phyloP scores from a whole-genome alignment of 2,113 vertebrate species.

The Carollia perspicillata region DNA sequence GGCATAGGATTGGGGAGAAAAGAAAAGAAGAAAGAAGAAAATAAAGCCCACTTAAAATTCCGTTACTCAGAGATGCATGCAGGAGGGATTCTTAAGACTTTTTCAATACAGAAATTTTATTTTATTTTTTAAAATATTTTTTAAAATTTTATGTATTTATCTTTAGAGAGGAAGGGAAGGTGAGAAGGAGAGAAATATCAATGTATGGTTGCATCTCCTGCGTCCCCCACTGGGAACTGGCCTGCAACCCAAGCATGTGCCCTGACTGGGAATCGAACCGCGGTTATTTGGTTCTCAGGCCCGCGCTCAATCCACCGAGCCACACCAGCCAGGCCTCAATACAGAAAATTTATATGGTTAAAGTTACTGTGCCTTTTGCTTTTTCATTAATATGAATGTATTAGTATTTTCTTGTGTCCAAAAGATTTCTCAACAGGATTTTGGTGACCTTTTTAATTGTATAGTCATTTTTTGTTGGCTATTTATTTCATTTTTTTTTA shows the following conservation, averaged over 20 bases:
- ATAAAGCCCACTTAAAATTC: background rate
- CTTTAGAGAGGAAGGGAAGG: too few species aligned
- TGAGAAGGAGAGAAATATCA: too few species aligned
- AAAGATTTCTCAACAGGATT: conserved; percentile 13
- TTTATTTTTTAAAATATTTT: too few species aligned
- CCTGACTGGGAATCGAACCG: too few species aligned
- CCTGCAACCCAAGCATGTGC: too few species aligned
- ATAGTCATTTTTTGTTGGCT: background rate
- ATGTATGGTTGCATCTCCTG: too few species aligned
- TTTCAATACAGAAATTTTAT: background rate
- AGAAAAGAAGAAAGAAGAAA: background rate
- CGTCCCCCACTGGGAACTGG: too few species aligned
- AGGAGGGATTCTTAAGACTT: background rate
- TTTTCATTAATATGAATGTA: background rate
- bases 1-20: background rate
- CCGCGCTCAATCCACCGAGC: too few species aligned
- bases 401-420: background rate
- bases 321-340: too few species aligned
- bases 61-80: background rate
- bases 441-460: background rate
- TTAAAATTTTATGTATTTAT: too few species aligned
- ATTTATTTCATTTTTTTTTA: background rate
- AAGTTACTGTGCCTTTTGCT: background rate
- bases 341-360: background rate
- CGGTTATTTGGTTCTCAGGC: too few species aligned